Conservation (phyloP, 92 coral and sea anemone species). For the Palythoa grandiflora region DNA sequence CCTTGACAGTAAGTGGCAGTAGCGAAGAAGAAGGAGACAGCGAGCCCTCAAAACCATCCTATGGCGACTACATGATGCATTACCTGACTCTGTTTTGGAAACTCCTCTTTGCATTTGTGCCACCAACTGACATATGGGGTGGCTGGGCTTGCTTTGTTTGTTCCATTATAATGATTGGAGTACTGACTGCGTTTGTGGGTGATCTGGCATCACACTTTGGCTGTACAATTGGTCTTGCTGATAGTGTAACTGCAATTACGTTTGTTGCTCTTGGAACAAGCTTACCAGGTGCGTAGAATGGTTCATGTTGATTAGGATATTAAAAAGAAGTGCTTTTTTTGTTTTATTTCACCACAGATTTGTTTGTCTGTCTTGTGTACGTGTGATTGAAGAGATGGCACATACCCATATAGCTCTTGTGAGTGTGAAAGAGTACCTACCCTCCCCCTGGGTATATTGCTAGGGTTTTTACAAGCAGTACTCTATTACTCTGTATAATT, state of each 20-base stretch:
- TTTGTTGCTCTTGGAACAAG: conserved; percentile 99
- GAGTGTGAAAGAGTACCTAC: too few relatives aligned
- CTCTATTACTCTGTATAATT: too few relatives aligned
- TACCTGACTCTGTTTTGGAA: conserved; percentile 98
- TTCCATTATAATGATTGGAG: conserved; percentile 90
- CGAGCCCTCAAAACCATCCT: conserved; percentile 88
- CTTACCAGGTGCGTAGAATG: conserved; percentile 82
- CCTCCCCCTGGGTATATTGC: too few relatives aligned
- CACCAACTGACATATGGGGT: conserved; percentile 97
- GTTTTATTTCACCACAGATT: neutral
- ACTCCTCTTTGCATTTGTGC: conserved; percentile 91
- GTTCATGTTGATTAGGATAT: neutral
- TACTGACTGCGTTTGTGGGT: conserved; percentile 92
- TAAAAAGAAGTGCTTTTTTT: neutral
- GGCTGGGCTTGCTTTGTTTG: conserved; percentile 97
- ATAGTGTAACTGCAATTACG: conserved; percentile 97
- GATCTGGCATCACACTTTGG: conserved; percentile 98
- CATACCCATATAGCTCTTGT: too few relatives aligned
- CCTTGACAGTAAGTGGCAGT: conserved; percentile 94
- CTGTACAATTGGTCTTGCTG: conserved; percentile 93
- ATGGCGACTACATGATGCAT: conserved; percentile 99
- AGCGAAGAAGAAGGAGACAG: conserved; percentile 82
- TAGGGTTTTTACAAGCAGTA: too few relatives aligned
- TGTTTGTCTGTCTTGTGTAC: neutral
- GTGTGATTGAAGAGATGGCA: too few relatives aligned